Conservation (phyloP, 2,797 vertebrate genomes). For the Petrocephalus schoutedeni region DNA sequence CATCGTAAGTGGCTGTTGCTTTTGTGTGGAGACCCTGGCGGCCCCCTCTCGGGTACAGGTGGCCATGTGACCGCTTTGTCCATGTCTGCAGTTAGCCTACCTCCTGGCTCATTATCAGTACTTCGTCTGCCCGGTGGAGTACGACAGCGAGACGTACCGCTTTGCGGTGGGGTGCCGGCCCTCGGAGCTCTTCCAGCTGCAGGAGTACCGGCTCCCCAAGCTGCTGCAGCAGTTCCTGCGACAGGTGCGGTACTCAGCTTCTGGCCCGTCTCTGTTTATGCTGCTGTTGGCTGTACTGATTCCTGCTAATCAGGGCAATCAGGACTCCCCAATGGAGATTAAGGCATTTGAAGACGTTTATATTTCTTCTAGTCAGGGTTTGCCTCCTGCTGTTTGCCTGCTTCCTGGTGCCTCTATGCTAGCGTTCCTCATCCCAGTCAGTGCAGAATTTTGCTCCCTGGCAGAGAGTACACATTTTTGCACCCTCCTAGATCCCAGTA, state of each 20-base stretch:
- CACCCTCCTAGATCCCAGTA: no score
- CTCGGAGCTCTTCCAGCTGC: conserved; percentile 81
- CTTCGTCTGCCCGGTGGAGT: conserved; percentile 91
- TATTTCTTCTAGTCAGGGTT: no score
- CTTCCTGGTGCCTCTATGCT: background rate
- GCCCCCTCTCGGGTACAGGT: background rate
- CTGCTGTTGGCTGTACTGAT: no score
- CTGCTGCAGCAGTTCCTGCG: conserved; percentile 64
- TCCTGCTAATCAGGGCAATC: no score
- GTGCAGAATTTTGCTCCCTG: no score
- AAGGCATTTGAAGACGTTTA: no score
- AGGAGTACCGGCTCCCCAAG: conserved; percentile 76
- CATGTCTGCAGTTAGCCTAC: conserved; percentile 72
- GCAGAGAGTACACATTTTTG: no score
- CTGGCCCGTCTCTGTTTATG: background rate
- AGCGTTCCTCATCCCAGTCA: no score
- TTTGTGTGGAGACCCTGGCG: background rate
- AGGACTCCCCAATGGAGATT: no score
- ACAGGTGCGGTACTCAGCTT: conserved; percentile 65
- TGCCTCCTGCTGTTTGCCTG: background rate
- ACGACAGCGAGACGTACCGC: conserved; percentile 81
- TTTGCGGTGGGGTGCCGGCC: conserved; percentile 87
- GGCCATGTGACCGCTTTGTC: background rate
- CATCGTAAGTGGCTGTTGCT: conserved; percentile 68
- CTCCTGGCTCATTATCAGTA: conserved; percentile 83